Base-by-base conservation (phyloP, 2,888 invertebrate species). In the Sphaerophoria taeniata region DNA sequence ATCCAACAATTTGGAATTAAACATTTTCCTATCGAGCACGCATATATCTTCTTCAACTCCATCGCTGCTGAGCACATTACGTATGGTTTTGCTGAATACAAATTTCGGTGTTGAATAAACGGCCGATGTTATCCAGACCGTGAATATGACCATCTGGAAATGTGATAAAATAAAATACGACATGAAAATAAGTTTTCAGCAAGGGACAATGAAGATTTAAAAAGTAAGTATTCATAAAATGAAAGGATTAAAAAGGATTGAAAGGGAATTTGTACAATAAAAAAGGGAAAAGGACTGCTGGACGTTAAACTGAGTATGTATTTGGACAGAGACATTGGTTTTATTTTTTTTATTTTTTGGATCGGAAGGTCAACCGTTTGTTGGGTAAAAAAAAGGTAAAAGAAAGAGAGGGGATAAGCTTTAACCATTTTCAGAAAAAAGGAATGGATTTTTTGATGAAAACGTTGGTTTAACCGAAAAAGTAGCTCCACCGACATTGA, bases 71-170 rank as follows among this genome's bases (percentile, higher is more conserved):
- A 92, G 92, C 11, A 92, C 89, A 83, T 92, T 94, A 16, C 94
- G 94, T 67, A 96, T 94, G 0, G 96, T 96, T 90, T 96, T 95
- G 88, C 96, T 96, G 93, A 96, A 96, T 87, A 97, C 94, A 90
- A 97, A 95, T 90, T 96, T 96, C 0, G 97, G 97, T 3, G 95
- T 95, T 85, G 96, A 97, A 92, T 97, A 97, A 0, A 95, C 93
- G 0, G 96, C 96, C 87, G 97, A 96, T 16, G 96, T 94, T 70
- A 96, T 93, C 97, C 97, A 97, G 5, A 97, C 97, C 2, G 95
- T 93, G 24, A 95, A 92, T 88, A 97, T 96, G 69, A 96, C 96
- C 90, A 96, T 90, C 96, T 96, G 93, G 6, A 92, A 85, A 85
- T 75, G 72, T 56, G 65, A 76, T 31, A 63, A 43, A 4, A 36